These are phyloP conservation scores for Oscheius onirici DNA, from an alignment of 2,888 invertebrate genomes.

Conservation along the genomic window DNA sequence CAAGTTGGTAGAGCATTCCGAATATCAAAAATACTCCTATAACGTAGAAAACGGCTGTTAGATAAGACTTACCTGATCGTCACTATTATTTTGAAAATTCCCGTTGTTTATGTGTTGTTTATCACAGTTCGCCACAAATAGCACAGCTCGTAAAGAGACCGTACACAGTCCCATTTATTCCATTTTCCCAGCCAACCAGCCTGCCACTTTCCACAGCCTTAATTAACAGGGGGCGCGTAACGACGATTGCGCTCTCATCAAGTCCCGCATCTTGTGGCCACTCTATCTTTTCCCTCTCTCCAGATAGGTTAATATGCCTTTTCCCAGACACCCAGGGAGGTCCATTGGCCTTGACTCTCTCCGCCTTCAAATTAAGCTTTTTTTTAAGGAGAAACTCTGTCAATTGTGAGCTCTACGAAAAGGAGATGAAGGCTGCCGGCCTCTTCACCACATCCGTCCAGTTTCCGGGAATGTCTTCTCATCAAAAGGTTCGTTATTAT, in stretches of 20 bases:
- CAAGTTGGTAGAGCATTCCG: too few species aligned
- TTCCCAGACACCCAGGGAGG: not conserved
- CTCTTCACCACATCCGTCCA: constrained; percentile 49
- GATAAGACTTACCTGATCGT: too few species aligned
- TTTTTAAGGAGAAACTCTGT: constrained; percentile 57
- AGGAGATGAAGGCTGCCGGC: constrained; percentile 52
- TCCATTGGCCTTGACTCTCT: not conserved
- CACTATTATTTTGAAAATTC: too few species aligned
- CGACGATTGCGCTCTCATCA: constrained; percentile 27
- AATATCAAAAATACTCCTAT: too few species aligned
- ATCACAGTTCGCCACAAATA: not conserved
- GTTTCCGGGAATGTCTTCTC: constrained; percentile 25
- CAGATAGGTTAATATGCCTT: too few species aligned
- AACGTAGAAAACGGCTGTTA: too few species aligned
- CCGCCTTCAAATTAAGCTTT: not conserved
- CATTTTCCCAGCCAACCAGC: not conserved
- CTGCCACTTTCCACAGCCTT: constrained; percentile 20
- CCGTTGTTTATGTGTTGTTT: too few species aligned
- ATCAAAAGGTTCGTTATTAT: constrained; percentile 20
- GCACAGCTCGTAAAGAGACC: not conserved
- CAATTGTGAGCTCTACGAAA: constrained; percentile 56
- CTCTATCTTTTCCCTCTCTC: not conserved
- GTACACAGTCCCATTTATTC: not conserved
- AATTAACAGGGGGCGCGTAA: constrained; percentile 31
- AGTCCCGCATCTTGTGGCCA: constrained; percentile 6